Evolutionary conservation across 2,888 invertebrate genomes (phyloP).

Genomic region (Himalopsyche tibetana): DNA sequence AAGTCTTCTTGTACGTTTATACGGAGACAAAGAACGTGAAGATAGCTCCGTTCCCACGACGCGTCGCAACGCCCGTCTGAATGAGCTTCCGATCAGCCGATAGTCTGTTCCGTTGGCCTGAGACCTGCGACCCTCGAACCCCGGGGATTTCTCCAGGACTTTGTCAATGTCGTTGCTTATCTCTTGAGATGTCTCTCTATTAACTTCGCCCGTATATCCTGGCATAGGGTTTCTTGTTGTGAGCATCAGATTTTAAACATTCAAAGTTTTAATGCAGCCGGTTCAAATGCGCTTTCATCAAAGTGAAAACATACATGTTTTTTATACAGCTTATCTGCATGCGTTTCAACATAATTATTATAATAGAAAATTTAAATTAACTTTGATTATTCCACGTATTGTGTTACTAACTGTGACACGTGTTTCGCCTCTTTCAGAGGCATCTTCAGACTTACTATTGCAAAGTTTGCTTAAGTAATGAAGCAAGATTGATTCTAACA

Average conservation of each 20-base stretch:
- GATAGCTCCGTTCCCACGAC: slow-evolving; percentile 33
- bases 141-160: slow-evolving; percentile 35
- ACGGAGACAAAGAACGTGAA: slow-evolving; percentile 23
- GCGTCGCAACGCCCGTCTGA: slow-evolving; percentile 40
- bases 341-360: too few relatives aligned
- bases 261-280: not conserved
- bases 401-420: too few relatives aligned
- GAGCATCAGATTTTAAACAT: not conserved
- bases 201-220: slow-evolving; percentile 23
- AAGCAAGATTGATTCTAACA: too few relatives aligned
- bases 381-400: too few relatives aligned
- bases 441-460: too few relatives aligned
- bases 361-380: too few relatives aligned
- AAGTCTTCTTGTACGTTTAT: slow-evolving; percentile 25
- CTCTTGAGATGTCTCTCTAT: slow-evolving; percentile 21
- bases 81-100: slow-evolving; percentile 43
- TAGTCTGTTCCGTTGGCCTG: slow-evolving; percentile 36
- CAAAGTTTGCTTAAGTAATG: too few relatives aligned
- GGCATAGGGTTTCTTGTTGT: not conserved
- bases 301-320: too few relatives aligned
- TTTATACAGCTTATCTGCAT: too few relatives aligned
- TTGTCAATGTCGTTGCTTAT: slow-evolving; percentile 42
- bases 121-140: slow-evolving; percentile 16
- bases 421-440: too few relatives aligned
- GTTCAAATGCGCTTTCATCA: not conserved